A percentile compares a stretch with the other conserved stretches of the same genome.
These are phyloP conservation scores for Mimumesa dahlbomi DNA, from an alignment of 2,888 invertebrate species.

Conservation along the genomic window DNA sequence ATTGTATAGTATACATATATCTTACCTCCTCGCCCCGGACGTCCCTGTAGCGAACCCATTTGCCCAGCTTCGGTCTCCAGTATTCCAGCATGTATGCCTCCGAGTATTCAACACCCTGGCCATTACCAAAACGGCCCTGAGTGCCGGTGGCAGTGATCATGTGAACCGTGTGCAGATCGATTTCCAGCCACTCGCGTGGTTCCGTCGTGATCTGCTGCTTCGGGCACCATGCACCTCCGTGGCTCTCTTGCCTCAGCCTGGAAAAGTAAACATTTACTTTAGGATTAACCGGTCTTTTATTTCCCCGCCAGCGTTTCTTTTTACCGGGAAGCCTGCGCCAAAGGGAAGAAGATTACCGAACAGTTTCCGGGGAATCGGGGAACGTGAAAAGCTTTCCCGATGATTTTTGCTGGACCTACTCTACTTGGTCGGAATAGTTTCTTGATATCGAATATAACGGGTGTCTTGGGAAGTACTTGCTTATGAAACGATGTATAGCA, in stretches of 20 bases:
- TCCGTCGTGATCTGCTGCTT: constrained; percentile 89
- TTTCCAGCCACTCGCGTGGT: constrained; percentile 89
- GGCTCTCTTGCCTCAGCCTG: constrained; percentile 91
- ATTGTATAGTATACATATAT: too few species aligned
- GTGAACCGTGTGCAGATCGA: constrained; percentile 89
- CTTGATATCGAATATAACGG: too few species aligned
- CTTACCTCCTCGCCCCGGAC: constrained; percentile 89
- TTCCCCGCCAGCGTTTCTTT: constrained; percentile 23
- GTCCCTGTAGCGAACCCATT: constrained; percentile 91
- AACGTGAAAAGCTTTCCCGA: too few species aligned
- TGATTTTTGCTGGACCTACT: too few species aligned
- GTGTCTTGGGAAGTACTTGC: too few species aligned
- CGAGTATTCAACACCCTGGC: constrained; percentile 93
- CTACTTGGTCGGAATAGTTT: too few species aligned
- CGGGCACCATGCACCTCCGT: constrained; percentile 97
- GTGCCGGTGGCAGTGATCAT: constrained; percentile 90
- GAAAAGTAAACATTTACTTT: constrained; percentile 65
- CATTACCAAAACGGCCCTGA: constrained; percentile 96
- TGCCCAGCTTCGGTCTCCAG: constrained; percentile 89
- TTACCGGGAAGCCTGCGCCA: constrained; percentile 8
- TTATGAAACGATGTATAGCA: too few species aligned
- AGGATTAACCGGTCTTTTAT: constrained; percentile 59
- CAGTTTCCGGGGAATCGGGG: too few species aligned
- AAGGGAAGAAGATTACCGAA: neutral
- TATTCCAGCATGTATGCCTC: constrained; percentile 92